These are phyloP conservation scores for Atractosteus spatula DNA, from an alignment of 2,113 vertebrate genomes.

Conservation along the genomic window DNA sequence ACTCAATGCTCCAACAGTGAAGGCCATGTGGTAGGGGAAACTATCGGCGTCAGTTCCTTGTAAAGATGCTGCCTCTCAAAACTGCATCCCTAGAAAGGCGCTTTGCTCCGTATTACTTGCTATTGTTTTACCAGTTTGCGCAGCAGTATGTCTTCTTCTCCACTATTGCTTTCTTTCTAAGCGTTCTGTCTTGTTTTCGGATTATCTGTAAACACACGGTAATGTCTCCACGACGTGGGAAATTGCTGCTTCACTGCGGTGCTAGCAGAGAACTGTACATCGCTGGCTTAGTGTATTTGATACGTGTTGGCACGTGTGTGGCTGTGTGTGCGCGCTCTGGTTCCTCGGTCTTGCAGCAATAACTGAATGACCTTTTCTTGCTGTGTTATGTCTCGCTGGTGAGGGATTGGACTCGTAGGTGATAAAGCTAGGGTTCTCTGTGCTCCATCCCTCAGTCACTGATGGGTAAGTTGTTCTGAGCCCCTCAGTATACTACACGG, in stretches of 20 bases:
- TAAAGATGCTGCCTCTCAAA: too few relatives aligned
- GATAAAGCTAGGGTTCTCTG: conserved; percentile 71
- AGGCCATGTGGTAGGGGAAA: too few relatives aligned
- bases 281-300: conserved; percentile 16
- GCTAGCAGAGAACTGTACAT: conserved; percentile 5
- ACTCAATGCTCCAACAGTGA: too few relatives aligned
- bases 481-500: conserved; percentile 45
- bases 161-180: too few relatives aligned
- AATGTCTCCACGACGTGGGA: conserved; percentile 6
- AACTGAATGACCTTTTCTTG: conserved; percentile 80
- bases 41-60: too few relatives aligned
- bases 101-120: too few relatives aligned
- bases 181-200: not conserved
- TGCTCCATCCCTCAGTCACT: conserved; percentile 67
- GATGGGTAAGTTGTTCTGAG: conserved; percentile 73
- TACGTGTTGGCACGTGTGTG: conserved; percentile 8
- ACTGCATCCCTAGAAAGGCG: too few relatives aligned
- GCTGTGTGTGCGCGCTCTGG: conserved; percentile 48
- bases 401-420: conserved; percentile 75
- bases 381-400: conserved; percentile 78
- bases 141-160: too few relatives aligned
- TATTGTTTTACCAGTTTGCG: too few relatives aligned
- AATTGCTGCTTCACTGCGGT: conserved; percentile 17
- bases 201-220: conserved; percentile 8
- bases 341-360: conserved; percentile 66